phyloP scores from a whole-genome alignment of 2,797 vertebrate species.

The Sebastes cheni region DNA sequence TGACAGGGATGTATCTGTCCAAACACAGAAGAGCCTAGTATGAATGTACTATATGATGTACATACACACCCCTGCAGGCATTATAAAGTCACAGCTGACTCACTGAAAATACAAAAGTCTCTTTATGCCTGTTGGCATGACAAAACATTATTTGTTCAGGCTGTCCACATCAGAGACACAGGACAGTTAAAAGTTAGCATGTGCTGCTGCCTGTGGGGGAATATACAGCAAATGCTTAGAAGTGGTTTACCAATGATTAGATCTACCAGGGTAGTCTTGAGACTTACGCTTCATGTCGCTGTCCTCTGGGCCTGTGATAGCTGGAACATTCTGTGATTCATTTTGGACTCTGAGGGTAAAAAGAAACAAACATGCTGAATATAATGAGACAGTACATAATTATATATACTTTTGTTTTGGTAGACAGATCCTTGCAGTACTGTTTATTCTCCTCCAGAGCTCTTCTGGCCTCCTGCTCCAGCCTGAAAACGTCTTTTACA shows the following conservation, averaged over 20 bases:
- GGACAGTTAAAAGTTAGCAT: slow-evolving; percentile 28
- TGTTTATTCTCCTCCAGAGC: slow-evolving; percentile 69
- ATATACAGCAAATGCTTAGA: slow-evolving; percentile 1
- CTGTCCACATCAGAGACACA: slow-evolving; percentile 4
- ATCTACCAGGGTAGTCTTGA: slow-evolving; percentile 17
- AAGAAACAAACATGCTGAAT: slow-evolving; percentile 10
- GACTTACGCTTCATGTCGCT: slow-evolving; percentile 38
- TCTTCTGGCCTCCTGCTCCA: slow-evolving; percentile 51
- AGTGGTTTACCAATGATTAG: slow-evolving; percentile 21
- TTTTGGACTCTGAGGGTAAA: slow-evolving; percentile 60
- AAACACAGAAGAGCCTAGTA: slow-evolving; percentile 15
- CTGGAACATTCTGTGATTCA: slow-evolving; percentile 59
- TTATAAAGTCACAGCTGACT: slow-evolving; percentile 23
- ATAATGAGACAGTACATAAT: neutral
- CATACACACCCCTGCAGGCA: slow-evolving; percentile 7
- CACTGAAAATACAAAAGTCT: slow-evolving; percentile 11
- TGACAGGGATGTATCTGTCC: slow-evolving; percentile 16
- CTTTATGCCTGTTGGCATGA: slow-evolving; percentile 27
- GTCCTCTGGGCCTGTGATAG: slow-evolving; percentile 11
- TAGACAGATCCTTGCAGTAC: slow-evolving; percentile 44
- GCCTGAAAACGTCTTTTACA: slow-evolving; percentile 54
- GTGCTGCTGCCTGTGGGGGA: slow-evolving; percentile 10
- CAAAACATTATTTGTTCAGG: slow-evolving; percentile 41
- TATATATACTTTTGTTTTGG: neutral
- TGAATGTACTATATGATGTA: slow-evolving; percentile 1